phyloP scores from a whole-genome alignment of 53 echinoderm and acorn worm genomes.

The Mesocentrotus franciscanus region DNA sequence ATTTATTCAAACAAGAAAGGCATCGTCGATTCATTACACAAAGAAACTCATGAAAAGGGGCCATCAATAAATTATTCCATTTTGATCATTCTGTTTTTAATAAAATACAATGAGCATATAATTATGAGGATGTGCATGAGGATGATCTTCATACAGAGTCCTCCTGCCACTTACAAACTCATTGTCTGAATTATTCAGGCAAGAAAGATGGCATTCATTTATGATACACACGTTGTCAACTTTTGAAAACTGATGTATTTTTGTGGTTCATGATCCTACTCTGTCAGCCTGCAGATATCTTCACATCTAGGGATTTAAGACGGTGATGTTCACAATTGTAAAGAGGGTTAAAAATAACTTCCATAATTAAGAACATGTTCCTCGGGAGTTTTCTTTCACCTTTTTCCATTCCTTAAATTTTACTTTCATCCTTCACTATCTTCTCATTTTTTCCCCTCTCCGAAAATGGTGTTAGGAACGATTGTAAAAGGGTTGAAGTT shows the following conservation, averaged over 20 bases:
- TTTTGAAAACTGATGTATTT: background rate
- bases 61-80: no score
- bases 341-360: background rate
- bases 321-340: background rate
- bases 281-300: background rate
- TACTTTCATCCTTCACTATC: no score
- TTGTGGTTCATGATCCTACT: background rate
- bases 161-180: background rate
- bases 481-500: background rate
- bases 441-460: no score
- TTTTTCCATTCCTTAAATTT: no score
- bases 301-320: background rate
- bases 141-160: background rate
- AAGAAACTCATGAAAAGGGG: no score
- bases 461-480: background rate
- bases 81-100: no score
- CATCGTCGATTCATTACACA: no score
- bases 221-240: background rate
- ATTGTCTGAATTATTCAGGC: background rate
- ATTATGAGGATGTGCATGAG: no score
- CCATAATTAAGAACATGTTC: no score
- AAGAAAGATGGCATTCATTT: background rate
- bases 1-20: no score
- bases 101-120: no score
- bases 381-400: no score